phyloP scores from a whole-genome alignment of 1,140 invertebrate genomes.

The Phenacoccus solenopsis region DNA sequence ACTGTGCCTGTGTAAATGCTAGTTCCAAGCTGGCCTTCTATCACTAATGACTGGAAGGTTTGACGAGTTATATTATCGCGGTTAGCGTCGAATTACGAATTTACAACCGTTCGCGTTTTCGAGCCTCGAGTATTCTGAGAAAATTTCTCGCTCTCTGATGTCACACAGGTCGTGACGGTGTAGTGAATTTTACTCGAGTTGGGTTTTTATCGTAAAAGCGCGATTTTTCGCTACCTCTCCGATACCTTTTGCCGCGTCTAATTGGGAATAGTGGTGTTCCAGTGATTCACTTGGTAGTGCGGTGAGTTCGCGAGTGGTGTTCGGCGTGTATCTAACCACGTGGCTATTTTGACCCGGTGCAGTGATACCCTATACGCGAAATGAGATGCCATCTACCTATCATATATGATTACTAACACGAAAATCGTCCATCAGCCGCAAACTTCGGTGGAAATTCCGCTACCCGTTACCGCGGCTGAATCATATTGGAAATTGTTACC shows the following conservation, averaged over 20 bases:
- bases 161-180: too few relatives aligned
- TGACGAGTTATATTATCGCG: background rate
- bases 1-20: conserved; percentile 12
- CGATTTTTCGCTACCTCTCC: too few relatives aligned
- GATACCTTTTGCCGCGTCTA: too few relatives aligned
- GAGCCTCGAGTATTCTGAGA: too few relatives aligned
- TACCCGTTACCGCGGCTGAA: background rate
- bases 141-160: too few relatives aligned
- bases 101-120: background rate
- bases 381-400: background rate
- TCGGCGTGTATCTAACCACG: too few relatives aligned
- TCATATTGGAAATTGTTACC: conserved; percentile 11
- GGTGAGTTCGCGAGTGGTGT: too few relatives aligned
- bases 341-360: too few relatives aligned
- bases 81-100: background rate
- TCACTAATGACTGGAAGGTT: conserved; percentile 6
- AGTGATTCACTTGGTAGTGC: background rate
- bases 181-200: too few relatives aligned
- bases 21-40: conserved; percentile 9
- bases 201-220: too few relatives aligned
- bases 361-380: too few relatives aligned
- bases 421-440: background rate
- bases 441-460: conserved; percentile 9
- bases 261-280: too few relatives aligned
- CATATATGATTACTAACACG: background rate